Conservation (phyloP, 2,797 vertebrate species). For the Siniperca undulata region DNA sequence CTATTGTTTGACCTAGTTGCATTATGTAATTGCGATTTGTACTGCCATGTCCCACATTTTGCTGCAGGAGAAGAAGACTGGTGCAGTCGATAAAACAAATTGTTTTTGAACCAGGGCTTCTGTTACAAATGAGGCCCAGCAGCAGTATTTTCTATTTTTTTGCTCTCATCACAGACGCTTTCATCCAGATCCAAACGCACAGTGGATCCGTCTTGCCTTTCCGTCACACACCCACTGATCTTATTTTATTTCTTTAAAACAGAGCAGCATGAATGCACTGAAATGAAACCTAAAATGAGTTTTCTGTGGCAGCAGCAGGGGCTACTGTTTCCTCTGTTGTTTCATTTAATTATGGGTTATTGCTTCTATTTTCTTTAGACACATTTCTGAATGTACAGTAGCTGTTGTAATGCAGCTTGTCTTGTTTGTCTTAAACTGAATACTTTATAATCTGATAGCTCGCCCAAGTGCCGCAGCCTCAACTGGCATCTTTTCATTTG, state of each 20-base stretch:
- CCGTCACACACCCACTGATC: conserved; percentile 54
- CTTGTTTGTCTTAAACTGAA: background rate
- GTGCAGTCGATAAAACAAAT: conserved; percentile 49
- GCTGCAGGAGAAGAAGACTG: conserved; percentile 31
- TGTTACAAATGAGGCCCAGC: conserved; percentile 42
- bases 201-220: conserved; percentile 33
- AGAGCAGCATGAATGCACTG: conserved; percentile 21
- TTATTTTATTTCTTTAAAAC: conserved; percentile 27
- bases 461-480: background rate
- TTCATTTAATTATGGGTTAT: conserved; percentile 21
- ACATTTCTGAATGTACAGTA: background rate
- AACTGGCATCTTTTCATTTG: background rate
- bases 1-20: conserved; percentile 57
- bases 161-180: conserved; percentile 40
- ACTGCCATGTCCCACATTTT: conserved; percentile 55
- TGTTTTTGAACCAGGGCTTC: conserved; percentile 14
- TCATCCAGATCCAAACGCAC: conserved; percentile 45
- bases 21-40: conserved; percentile 49
- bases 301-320: conserved; percentile 5
- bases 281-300: conserved; percentile 12
- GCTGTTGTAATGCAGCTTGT: background rate
- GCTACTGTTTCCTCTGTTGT: conserved; percentile 8
- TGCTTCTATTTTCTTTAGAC: background rate
- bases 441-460: background rate
- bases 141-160: conserved; percentile 33